Evolutionary conservation across 1,140 invertebrate genomes (phyloP), one percentile per base, ranked within the genome.

Genomic region (Drosophila sulfurigaster): DNA sequence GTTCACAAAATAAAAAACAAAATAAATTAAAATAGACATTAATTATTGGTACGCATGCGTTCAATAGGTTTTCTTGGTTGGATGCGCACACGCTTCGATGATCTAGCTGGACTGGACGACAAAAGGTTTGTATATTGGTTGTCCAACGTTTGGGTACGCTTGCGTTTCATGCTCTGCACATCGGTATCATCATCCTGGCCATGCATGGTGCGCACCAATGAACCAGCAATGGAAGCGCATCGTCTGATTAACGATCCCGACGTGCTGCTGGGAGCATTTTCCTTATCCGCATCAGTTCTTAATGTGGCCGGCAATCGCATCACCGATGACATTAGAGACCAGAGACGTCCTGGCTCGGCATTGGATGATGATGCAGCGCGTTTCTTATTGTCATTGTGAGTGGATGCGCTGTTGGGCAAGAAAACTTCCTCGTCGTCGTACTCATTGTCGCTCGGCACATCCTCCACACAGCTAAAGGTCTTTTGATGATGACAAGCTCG

Each of bases 211-310:
- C 91, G 87, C 58, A 91, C 87, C 52, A 91, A 74, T 28, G 91
- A 91, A 5, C 91, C 91, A 6, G 91, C 91, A 58, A 92, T 89
- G 35, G 91, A 92, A 13, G 91, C 91, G 48, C 91, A 92, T 8
- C 91, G 87, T 25, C 80, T 79, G 20, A 92, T 81, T 0, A 92
- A 51, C 0, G 91, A 91, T 6, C 75, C 75, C 2, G 71, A 60
- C 0, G 38, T 32, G 13, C 10, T 13, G 6, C 10, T n/a, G 1
- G 20, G 20, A 25, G 16, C 25, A 8, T 82, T 81, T 25, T 86
- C 79, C 25, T 90, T 81, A 5, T 82, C 52, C 2, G 63, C 56
- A 35, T 77, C 70, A 1, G 43, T 0, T 69, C 41, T 52, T 30
- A 86, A 32, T 0, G 63, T 54, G 20, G 68, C 35, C 16, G 88